phyloP scores from a whole-genome alignment of 1,140 invertebrate species.

The Drosophila santomea region DNA sequence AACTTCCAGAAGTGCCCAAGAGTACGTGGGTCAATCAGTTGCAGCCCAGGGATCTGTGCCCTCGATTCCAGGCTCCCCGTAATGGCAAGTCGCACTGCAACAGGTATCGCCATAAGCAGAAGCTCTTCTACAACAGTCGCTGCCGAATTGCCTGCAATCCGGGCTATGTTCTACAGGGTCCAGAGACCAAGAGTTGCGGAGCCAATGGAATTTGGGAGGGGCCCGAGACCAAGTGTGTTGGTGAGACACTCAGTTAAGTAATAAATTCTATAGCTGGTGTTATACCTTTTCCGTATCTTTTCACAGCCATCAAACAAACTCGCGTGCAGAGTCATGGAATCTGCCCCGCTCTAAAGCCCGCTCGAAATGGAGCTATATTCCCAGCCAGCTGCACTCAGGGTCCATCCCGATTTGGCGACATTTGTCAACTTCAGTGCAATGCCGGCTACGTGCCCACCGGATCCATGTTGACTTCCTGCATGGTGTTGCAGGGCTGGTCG shows the following conservation, averaged over 20 bases:
- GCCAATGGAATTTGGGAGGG: conserved; percentile 86
- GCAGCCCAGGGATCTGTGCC: conserved; percentile 71
- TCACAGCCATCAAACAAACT: conserved; percentile 16
- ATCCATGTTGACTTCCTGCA: conserved; percentile 47
- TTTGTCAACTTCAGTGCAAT: conserved; percentile 84
- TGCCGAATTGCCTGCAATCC: conserved; percentile 86
- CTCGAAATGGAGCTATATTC: conserved; percentile 84
- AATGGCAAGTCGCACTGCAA: conserved; percentile 84
- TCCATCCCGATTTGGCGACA: conserved; percentile 81
- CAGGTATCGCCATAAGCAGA: conserved; percentile 73
- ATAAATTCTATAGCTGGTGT: rapidly evolving
- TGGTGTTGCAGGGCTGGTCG: conserved; percentile 63
- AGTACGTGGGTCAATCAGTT: neutral
- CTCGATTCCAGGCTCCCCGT: conserved; percentile 73
- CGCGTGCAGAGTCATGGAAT: neutral
- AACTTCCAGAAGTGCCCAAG: conserved; percentile 84
- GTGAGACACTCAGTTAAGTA: conserved; percentile 74
- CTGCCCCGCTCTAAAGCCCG: conserved; percentile 83
- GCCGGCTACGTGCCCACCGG: conserved; percentile 76
- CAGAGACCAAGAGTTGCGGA: conserved; percentile 85
- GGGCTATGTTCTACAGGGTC: conserved; percentile 85
- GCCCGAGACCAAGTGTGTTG: conserved; percentile 85
- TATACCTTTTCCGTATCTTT: neutral
- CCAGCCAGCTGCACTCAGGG: conserved; percentile 85
- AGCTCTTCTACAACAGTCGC: conserved; percentile 85